Base-by-base conservation (phyloP, 2,888 invertebrate species). In the Ochropleura leucogaster region DNA sequence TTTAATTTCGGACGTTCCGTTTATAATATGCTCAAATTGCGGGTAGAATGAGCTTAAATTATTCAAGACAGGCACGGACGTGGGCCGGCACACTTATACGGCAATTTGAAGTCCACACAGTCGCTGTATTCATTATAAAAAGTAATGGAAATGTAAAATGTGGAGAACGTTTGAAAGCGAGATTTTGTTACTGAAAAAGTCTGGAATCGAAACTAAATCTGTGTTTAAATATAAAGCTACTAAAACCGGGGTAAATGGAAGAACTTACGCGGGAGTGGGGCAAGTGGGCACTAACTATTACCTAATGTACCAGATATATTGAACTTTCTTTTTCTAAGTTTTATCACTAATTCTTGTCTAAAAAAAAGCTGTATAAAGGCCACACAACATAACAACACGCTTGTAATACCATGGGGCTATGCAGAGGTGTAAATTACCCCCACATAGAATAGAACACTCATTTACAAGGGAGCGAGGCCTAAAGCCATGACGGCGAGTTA, bases 21-120 rank as follows among this genome's bases (percentile, higher is more conserved):
- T 91, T 90, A 92, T 92, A 92, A 93, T 93, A 93, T 91, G 91
- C 88, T 88, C 90, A 91, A 92, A 92, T 93, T 91, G 86, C 66
- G 88, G 78, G 83, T 74, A 79, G 80, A 76, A 80, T 78, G 70
- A 68, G 79, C 71, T 83, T 88, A 87, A 89, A 89, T 90, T 90
- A 90, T 90, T 90, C 90, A 89, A 88, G 87, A 88, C 88, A 84
- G 84, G 85, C 79, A 74, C 77, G 44, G 49, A 65, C 69, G 76
- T 72, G 85, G 79, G 68, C 65, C 72, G 68, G 67, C 65, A 82
- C 79, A 85, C 81, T 88, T 85, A 88, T 72, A 80, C 85, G 74
- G 69, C 80, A 74, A 86, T 86, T 88, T 80, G 72, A 72, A 85
- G 80, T 79, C 80, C 73, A 70, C 72, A 78, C 74, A 74, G 71